These are phyloP conservation scores for Helicoverpa zea DNA, from an alignment of 1,140 invertebrate species.

Conservation along the genomic window DNA sequence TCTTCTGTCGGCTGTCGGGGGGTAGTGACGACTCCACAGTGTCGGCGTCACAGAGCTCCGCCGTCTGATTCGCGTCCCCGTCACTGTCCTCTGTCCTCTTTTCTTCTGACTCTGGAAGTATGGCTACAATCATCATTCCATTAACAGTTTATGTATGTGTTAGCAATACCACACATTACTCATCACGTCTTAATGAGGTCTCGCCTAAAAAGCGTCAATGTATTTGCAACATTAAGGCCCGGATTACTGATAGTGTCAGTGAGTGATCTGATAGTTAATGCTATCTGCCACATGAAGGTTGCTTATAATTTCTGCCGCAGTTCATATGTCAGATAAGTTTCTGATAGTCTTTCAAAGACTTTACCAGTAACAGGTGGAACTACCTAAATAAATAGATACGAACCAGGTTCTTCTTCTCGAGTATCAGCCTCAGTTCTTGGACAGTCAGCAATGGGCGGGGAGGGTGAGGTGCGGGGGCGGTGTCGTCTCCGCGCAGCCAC, in stretches of 20 bases:
- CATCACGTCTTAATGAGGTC: too few species aligned
- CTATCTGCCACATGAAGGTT: too few species aligned
- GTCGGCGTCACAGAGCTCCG: slow-evolving; percentile 88
- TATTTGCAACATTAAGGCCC: too few species aligned
- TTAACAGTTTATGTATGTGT: too few species aligned
- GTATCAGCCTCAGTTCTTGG: slow-evolving; percentile 64
- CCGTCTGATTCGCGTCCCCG: slow-evolving; percentile 85
- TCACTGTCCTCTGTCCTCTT: slow-evolving; percentile 81
- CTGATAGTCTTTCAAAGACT: too few species aligned
- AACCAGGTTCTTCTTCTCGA: slow-evolving; percentile 61
- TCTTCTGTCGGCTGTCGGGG: slow-evolving; percentile 88
- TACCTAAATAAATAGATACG: background rate
- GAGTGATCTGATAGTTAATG: too few species aligned
- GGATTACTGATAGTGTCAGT: too few species aligned
- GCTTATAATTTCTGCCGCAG: too few species aligned
- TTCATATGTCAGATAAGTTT: too few species aligned
- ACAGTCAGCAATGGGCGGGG: slow-evolving; percentile 68
- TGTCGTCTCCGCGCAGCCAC: slow-evolving; percentile 63
- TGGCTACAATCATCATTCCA: background rate
- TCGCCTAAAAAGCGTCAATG: too few species aligned
- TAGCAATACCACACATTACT: too few species aligned
- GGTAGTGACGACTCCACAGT: slow-evolving; percentile 91
- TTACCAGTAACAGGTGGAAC: too few species aligned
- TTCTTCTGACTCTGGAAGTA: slow-evolving; percentile 62
- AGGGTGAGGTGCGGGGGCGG: slow-evolving; percentile 50